These are phyloP conservation scores for Thecocarcelia acutangulata DNA, from an alignment of 2,888 invertebrate genomes.

Conservation along the genomic window DNA sequence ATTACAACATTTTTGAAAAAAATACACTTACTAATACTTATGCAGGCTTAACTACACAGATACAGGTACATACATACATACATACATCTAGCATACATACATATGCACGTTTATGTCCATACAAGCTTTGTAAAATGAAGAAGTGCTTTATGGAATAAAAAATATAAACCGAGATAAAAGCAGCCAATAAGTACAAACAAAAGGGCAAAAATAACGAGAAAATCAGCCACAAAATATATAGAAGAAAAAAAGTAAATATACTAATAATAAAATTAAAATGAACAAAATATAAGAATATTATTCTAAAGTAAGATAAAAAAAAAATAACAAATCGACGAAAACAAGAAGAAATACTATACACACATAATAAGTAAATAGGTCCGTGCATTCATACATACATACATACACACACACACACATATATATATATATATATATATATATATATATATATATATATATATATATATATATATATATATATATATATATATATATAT, in stretches of 20 bases:
- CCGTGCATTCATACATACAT: too few species aligned
- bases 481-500: too few species aligned
- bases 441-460: too few species aligned
- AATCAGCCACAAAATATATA: slow-evolving; percentile 42
- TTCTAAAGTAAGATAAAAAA: slow-evolving; percentile 21
- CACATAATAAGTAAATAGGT: not conserved
- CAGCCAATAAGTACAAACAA: slow-evolving; percentile 40
- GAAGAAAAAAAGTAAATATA: not conserved
- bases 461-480: too few species aligned
- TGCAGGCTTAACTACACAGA: not conserved
- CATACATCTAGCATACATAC: not conserved
- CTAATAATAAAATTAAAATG: slow-evolving; percentile 40
- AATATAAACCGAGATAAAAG: slow-evolving; percentile 33
- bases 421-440: too few species aligned
- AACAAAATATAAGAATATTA: slow-evolving; percentile 18
- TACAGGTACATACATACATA: slow-evolving; percentile 7
- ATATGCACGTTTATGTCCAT: not conserved
- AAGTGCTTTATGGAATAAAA: not conserved
- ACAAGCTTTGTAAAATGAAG: slow-evolving; percentile 28
- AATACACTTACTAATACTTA: slow-evolving; percentile 5
- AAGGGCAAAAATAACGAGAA: slow-evolving; percentile 49
- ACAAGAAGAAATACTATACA: not conserved
- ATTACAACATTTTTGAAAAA: slow-evolving; percentile 48
- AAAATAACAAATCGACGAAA: slow-evolving; percentile 9
- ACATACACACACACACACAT: too few species aligned